phyloP scores from a whole-genome alignment of 2,888 invertebrate species.

The Stenichneumon culpator region DNA sequence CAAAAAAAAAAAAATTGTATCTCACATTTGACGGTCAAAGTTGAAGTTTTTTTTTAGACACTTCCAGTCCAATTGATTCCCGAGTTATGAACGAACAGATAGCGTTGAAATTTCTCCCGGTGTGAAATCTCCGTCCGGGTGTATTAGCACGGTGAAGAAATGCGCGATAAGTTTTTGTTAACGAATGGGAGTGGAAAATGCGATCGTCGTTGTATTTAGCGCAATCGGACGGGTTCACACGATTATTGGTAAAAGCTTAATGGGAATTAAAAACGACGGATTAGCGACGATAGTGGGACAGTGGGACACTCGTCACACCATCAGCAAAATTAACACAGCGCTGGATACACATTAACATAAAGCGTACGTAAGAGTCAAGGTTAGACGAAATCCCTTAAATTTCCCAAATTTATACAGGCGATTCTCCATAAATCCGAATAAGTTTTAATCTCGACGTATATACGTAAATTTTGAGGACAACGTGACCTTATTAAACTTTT shows the following conservation, averaged over 20 bases:
- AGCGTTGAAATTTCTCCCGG: neutral
- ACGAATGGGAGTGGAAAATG: neutral
- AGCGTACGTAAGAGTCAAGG: neutral
- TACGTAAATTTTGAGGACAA: too few relatives aligned
- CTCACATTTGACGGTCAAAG: neutral
- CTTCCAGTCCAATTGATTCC: neutral
- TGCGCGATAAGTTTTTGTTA: neutral
- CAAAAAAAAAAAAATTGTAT: neutral
- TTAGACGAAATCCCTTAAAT: conserved; percentile 7
- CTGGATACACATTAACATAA: neutral
- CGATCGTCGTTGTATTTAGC: neutral
- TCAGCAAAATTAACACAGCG: conserved; percentile 23
- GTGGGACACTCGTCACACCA: conserved; percentile 15
- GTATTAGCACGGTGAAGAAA: conserved; percentile 16
- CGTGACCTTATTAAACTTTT: too few relatives aligned
- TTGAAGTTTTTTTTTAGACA: neutral
- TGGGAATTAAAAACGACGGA: neutral
- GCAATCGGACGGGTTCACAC: neutral
- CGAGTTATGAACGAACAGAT: neutral
- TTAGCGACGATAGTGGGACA: conserved; percentile 20
- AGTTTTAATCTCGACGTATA: neutral
- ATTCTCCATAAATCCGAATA: neutral
- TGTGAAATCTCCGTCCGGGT: neutral
- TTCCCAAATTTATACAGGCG: neutral
- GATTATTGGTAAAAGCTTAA: conserved; percentile 23